Evolutionary conservation across 2,113 vertebrate species (phyloP), one percentile per base, ranked within the genome.

Genomic region (Hippocampus mohnikei): DNA sequence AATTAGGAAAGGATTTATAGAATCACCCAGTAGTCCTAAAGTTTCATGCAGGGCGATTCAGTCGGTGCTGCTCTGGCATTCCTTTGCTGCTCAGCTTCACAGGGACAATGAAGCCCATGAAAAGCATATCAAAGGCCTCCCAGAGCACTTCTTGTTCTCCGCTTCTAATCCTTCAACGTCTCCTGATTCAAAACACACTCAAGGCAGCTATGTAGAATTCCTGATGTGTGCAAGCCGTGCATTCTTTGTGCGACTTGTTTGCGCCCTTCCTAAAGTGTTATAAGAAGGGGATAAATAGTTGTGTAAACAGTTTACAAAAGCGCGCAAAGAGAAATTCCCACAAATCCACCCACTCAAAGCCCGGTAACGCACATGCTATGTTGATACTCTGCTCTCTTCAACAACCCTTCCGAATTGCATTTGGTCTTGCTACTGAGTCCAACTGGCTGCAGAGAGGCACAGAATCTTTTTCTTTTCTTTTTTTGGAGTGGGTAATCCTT

Each of bases 61-160:
- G 66, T 68, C 65, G 68, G 68, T 73, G 80, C 68, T 66, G 72
- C 73, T 71, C 76, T 71, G 75, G 66, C 76, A 72, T 81, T 63
- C 41, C 80, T 70, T 48, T 37, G 75, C 76, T 50, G 63, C 72
- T 71, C 71, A 37, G 63, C 73, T 80, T 68, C 42, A n/a, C 66
- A 71, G 62, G 76, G 77, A 67, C 67, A 40, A 64, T 76, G 73
- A 73, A 82, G 81, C 78, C 85, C 82, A 87, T 65, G 86, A 84
- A 81, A 87, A 86, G 71, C 64, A 86, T 82, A 90, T 87, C 82
- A 91, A 90, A 86, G 80, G 40, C 59, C 42, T 53, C 75, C 74
- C 50, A 29, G 33, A 3, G 7, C 65, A 48, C 76, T 65, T 67
- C 66, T 33, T 69, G 67, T 72, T 65, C 60, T 74, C 67, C 8